Percentiles rank a stretch among this genome's conserved stretches.
Conservation (phyloP, 2,797 vertebrate species). For the Tachyglossus aculeatus region DNA sequence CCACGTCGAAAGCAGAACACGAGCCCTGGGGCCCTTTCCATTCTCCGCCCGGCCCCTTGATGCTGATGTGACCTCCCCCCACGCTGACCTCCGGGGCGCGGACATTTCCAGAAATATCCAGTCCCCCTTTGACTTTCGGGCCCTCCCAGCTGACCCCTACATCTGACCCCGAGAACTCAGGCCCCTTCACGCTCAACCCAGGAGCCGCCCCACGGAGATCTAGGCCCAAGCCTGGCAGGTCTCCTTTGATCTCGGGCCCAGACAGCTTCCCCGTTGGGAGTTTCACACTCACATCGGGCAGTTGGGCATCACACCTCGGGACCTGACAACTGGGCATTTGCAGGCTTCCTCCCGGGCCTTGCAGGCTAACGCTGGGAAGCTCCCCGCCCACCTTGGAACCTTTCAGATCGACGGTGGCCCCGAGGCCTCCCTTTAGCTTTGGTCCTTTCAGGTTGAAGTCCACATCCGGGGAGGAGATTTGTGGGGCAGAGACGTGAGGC, state of each 20-base stretch:
- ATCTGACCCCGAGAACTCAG: slow-evolving; percentile 21
- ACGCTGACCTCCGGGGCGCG: slow-evolving; percentile 12
- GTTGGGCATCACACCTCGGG: slow-evolving; percentile 9
- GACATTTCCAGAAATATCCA: not conserved
- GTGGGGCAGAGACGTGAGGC: not conserved
- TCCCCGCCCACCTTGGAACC: slow-evolving; percentile 16
- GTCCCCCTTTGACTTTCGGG: slow-evolving; percentile 52
- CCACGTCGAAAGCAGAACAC: slow-evolving; percentile 34
- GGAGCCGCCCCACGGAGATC: not conserved
- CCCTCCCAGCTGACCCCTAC: slow-evolving; percentile 68
- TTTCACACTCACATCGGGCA: slow-evolving; percentile 37
- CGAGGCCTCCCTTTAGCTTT: slow-evolving; percentile 61
- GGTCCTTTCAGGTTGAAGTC: slow-evolving; percentile 67
- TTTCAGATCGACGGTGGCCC: slow-evolving; percentile 39
- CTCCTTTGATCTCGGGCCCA: slow-evolving; percentile 57
- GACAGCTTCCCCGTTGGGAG: slow-evolving; percentile 38
- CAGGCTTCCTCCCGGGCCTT: slow-evolving; percentile 31
- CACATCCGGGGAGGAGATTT: slow-evolving; percentile 33
- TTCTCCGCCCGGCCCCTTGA: slow-evolving; percentile 27
- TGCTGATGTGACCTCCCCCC: not conserved
- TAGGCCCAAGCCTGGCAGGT: not conserved
- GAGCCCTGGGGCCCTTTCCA: slow-evolving; percentile 58
- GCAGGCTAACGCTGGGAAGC: slow-evolving; percentile 13
- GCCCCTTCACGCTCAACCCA: slow-evolving; percentile 24
- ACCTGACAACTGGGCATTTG: slow-evolving; percentile 36